Evolutionary conservation across 2,113 vertebrate species (phyloP).

Genomic region (Caracal caracal): DNA sequence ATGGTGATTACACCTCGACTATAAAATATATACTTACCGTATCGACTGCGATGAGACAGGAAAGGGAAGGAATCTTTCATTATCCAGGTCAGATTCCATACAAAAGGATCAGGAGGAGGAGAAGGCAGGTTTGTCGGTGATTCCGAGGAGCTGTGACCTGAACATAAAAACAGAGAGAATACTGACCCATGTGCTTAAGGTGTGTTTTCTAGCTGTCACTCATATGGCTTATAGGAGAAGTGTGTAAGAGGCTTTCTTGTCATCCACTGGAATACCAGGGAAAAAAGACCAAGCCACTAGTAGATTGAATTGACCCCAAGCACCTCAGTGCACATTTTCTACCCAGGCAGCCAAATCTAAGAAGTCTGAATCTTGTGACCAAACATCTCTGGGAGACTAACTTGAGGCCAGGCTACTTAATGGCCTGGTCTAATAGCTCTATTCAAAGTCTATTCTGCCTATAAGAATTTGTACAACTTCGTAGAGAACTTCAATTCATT

Average conservation of each 20-base stretch:
- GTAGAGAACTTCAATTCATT: constrained; percentile 64
- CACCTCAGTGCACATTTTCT: neutral
- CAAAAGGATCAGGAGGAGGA: constrained; percentile 72
- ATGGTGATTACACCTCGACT: neutral
- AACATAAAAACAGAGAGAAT: constrained; percentile 53
- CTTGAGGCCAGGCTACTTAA: neutral
- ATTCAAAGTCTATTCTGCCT: constrained; percentile 17
- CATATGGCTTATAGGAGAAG: neutral
- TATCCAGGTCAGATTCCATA: constrained; percentile 88
- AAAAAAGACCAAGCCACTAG: neutral
- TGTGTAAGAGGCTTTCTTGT: neutral
- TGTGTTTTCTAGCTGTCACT: neutral
- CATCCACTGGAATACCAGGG: neutral
- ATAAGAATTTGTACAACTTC: constrained; percentile 41
- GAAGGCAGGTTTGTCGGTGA: constrained; percentile 67
- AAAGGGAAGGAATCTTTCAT: constrained; percentile 89
- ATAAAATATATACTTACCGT: constrained; percentile 82
- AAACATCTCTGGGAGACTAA: neutral
- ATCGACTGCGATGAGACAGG: constrained; percentile 85
- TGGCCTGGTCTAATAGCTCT: neutral
- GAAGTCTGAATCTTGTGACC: neutral
- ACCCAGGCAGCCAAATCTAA: neutral
- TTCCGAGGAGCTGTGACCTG: constrained; percentile 79
- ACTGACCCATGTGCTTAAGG: neutral
- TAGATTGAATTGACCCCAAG: neutral